phyloP scores from a whole-genome alignment of 2,888 invertebrate species.

The Drosophila merina region DNA sequence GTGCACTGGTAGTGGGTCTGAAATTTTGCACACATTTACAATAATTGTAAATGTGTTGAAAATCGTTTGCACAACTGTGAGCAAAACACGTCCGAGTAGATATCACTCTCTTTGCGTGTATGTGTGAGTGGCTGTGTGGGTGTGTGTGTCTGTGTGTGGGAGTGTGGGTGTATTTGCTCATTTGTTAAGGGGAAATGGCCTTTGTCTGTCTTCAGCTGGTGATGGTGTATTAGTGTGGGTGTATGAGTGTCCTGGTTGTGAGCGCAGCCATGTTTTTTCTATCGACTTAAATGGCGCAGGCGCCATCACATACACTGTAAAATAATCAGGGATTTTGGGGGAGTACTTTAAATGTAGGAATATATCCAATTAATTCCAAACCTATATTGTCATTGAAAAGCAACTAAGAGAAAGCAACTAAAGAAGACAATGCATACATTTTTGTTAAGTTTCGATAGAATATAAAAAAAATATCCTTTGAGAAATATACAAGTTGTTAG shows the following conservation, averaged over 20 bases:
- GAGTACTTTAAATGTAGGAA: not conserved
- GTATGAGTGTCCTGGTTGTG: conserved; percentile 48
- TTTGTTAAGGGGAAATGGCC: conserved; percentile 77
- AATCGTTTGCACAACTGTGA: conserved; percentile 80
- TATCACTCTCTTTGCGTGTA: conserved; percentile 39
- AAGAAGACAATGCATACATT: too few relatives aligned
- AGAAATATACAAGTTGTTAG: not conserved
- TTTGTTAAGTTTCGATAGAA: too few relatives aligned
- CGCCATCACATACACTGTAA: conserved; percentile 57
- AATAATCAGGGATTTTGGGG: conserved; percentile 18
- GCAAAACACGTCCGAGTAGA: conserved; percentile 51
- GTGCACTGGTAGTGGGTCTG: conserved; percentile 47
- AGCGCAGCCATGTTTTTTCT: conserved; percentile 76
- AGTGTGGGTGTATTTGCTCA: conserved; percentile 62
- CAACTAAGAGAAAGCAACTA: too few relatives aligned
- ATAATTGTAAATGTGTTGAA: conserved; percentile 81
- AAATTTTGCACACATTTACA: conserved; percentile 81
- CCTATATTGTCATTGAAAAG: too few relatives aligned
- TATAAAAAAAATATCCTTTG: not conserved
- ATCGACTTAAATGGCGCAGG: conserved; percentile 59
- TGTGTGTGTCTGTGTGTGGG: conserved; percentile 23
- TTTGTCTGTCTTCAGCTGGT: conserved; percentile 68
- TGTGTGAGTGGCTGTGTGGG: conserved; percentile 10
- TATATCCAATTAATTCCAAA: not conserved
- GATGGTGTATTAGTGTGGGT: conserved; percentile 18